These are phyloP conservation scores for Spheniscus mendiculus DNA, from an alignment of 2,113 vertebrate species.

Conservation along the genomic window DNA sequence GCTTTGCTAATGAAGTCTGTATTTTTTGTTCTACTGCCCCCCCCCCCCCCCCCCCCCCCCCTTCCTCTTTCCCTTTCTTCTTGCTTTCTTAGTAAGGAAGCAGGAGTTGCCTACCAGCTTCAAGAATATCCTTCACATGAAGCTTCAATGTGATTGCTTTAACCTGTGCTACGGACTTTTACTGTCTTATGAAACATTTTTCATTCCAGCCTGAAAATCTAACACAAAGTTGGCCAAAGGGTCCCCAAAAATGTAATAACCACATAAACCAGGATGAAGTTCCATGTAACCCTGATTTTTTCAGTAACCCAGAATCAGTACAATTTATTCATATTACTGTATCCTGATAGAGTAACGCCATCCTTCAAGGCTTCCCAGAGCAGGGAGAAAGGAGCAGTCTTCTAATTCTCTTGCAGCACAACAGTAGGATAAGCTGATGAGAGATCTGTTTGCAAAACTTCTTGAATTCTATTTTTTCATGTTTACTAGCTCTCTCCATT, in stretches of 20 bases:
- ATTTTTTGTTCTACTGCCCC: not conserved
- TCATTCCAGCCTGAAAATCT: not conserved
- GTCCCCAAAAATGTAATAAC: not conserved
- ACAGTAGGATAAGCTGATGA: not conserved
- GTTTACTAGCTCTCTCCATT: not conserved
- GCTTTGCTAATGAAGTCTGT: not conserved
- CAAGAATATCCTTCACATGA: not conserved
- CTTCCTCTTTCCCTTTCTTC: not conserved
- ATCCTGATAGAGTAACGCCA: not conserved
- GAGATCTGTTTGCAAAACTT: not conserved
- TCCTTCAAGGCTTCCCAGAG: not conserved
- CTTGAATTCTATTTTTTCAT: not conserved
- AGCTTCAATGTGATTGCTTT: not conserved
- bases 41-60: no score
- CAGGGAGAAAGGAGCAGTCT: not conserved
- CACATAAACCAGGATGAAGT: not conserved
- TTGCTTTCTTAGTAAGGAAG: not conserved
- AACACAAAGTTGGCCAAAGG: not conserved
- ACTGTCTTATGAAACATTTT: not conserved
- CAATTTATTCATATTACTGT: not conserved
- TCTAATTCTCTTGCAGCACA: not conserved
- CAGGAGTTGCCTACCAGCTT: not conserved
- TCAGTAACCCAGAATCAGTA: not conserved
- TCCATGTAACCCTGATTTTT: not conserved
- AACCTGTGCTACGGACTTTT: not conserved